Evolutionary conservation across 2,888 invertebrate species (phyloP), one percentile per base, ranked within the genome.

Genomic region (Drosophila kambysellisi): DNA sequence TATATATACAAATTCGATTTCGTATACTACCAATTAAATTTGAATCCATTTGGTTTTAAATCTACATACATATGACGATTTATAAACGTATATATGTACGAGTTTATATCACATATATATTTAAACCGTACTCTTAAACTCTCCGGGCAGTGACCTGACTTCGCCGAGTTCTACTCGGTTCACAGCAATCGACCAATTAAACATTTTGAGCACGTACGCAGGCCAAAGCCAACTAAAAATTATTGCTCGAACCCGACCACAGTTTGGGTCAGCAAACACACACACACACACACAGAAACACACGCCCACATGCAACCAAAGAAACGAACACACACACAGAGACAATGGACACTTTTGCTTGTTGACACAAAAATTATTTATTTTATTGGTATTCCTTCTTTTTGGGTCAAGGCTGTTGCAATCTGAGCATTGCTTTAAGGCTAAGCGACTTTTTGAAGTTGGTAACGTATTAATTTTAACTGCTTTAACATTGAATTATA

Each of bases 121-220:
- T 46, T 15, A 20, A 25, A 8, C 25, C 8, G 15, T 15, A 25
- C 8, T 15, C 20, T 20, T 20, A 52, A 41, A 35, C 33, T 33
- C 67, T 58, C n/a, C 41, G 54, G 62, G 67, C 63, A n/a, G 52
- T 62, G 58, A 70, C 56, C 63, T 57, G 63, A 53, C 46, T 59
- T 25, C 56, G 32, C 39, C 25, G 35, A 35, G 43, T 37, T 35
- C 48, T 41, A 56, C 25, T 35, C 50, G 43, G 69, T 56, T 66
- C 63, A 48, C 61, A 54, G 75, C 69, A 67, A 64, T 70, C 72
- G 54, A 50, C 32, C 74, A 85, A 83, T 88, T 80, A 80, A 70
- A 58, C 70, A 83, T 77, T 85, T 73, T 75, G 64, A 68, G 68
- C 83, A 83, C 88, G 83, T 83, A 68, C 85, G 35, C 56, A 33